Conservation (phyloP, 2,888 invertebrate species). For the Anticlea derivata region DNA sequence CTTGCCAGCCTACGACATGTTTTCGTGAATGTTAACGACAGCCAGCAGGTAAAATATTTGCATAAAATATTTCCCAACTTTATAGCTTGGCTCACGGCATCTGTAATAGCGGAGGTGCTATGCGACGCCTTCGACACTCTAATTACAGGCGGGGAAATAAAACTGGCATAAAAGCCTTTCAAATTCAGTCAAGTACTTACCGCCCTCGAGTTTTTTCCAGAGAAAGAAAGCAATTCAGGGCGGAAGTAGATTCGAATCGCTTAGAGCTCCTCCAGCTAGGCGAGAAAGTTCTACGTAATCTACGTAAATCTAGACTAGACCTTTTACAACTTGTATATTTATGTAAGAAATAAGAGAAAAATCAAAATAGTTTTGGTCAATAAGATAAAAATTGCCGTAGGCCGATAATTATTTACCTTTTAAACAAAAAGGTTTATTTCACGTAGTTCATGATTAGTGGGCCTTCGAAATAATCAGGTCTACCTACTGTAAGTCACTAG, state of each 20-base stretch:
- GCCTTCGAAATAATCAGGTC: too few species aligned
- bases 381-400: too few species aligned
- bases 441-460: too few species aligned
- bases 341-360: too few species aligned
- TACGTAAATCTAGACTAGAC: background rate
- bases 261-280: conserved; percentile 20
- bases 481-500: too few species aligned
- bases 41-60: conserved; percentile 48
- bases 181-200: conserved; percentile 50
- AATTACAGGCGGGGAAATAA: conserved; percentile 67
- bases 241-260: conserved; percentile 26
- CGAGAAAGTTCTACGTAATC: too few species aligned
- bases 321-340: too few species aligned
- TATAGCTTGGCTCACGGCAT: conserved; percentile 75
- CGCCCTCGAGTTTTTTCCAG: conserved; percentile 29
- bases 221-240: conserved; percentile 33
- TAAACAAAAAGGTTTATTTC: background rate
- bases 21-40: conserved; percentile 29
- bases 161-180: conserved; percentile 60
- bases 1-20: conserved; percentile 18
- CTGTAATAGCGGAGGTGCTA: conserved; percentile 73
- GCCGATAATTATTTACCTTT: too few species aligned
- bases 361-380: too few species aligned
- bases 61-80: conserved; percentile 64
- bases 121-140: conserved; percentile 70